These are phyloP conservation scores for Bruchidius siliquastri DNA, from an alignment of 2,888 invertebrate species.

Conservation along the genomic window DNA sequence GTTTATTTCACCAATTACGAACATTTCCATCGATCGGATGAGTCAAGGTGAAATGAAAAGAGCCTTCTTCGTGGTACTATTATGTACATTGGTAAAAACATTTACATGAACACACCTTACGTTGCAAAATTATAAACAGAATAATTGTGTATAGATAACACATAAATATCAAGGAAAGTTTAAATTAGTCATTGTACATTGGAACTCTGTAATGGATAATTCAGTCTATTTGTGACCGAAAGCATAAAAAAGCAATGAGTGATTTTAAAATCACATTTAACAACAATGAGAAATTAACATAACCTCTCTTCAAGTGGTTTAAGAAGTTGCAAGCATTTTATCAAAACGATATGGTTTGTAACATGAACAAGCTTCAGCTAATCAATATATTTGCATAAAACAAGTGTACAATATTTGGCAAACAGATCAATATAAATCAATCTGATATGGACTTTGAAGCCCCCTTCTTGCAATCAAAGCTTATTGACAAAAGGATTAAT, in stretches of 20 bases:
- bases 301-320: not conserved
- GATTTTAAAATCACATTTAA: not conserved
- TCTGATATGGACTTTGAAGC: not conserved
- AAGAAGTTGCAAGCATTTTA: not conserved
- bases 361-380: not conserved
- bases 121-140: not conserved
- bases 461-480: not conserved
- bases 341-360: not conserved
- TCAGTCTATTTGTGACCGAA: not conserved
- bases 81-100: not conserved
- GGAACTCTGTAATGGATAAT: not conserved
- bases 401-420: not conserved
- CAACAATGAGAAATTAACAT: not conserved
- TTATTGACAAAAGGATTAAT: not conserved
- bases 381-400: not conserved
- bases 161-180: not conserved
- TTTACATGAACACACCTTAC: not conserved
- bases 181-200: not conserved
- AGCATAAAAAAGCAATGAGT: not conserved
- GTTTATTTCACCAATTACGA: not conserved
- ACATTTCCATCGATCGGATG: not conserved
- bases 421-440: not conserved
- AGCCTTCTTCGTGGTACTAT: not conserved
- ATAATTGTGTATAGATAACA: not conserved
- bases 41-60: not conserved